phyloP scores from a whole-genome alignment of 2,888 invertebrate genomes.

The Trisateles emortualis region DNA sequence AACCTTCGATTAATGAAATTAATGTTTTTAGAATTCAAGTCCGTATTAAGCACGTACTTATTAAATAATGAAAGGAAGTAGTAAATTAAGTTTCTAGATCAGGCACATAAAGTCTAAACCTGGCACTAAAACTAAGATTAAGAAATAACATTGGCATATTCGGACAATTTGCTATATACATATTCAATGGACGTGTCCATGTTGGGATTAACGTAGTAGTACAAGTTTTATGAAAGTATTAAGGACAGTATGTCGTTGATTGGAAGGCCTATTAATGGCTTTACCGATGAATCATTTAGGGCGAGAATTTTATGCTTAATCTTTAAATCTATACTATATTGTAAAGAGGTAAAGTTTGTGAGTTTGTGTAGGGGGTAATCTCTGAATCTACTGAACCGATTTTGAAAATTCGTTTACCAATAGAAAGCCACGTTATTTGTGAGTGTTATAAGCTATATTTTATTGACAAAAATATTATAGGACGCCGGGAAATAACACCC shows the following conservation, averaged over 20 bases:
- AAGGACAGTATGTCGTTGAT: constrained; percentile 7
- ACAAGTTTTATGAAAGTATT: constrained; percentile 17
- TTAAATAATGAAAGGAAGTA: constrained; percentile 32
- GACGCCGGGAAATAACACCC: no score
- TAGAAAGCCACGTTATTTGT: no score
- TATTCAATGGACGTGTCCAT: constrained; percentile 46
- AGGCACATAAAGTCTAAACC: constrained; percentile 27
- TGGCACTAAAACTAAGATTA: constrained; percentile 36
- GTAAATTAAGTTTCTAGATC: constrained; percentile 38
- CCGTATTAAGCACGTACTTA: constrained; percentile 8
- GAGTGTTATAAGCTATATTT: no score
- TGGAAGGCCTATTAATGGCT: background rate
- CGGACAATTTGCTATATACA: constrained; percentile 44
- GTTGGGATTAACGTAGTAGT: constrained; percentile 23
- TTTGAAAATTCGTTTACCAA: no score
- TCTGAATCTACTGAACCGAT: no score
- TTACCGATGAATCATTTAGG: constrained; percentile 29
- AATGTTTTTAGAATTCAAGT: background rate
- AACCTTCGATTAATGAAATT: no score
- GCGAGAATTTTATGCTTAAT: constrained; percentile 16
- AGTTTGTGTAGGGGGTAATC: no score
- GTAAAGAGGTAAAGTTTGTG: no score
- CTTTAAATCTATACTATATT: no score
- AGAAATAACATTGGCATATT: constrained; percentile 47
- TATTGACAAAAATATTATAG: no score